Conservation (phyloP, 2,797 vertebrate genomes). For the Lagocephalus sceleratus region DNA sequence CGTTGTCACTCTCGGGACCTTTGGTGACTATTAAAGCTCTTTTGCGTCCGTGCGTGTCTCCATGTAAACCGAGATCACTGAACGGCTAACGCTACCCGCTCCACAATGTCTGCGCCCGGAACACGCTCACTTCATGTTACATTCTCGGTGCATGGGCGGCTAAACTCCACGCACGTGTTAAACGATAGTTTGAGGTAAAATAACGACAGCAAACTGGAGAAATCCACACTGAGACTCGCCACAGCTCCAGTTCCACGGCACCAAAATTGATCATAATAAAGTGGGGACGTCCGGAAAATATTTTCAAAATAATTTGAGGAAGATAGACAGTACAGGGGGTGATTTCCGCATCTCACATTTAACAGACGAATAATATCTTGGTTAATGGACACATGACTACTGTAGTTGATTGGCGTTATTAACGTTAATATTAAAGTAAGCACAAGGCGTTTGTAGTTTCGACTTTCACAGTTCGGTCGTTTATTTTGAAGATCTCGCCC, state of each 20-base stretch:
- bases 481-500: not conserved
- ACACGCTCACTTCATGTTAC: not conserved
- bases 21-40: not conserved
- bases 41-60: conserved; percentile 8
- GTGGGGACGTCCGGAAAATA: not conserved
- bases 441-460: too few relatives aligned
- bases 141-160: not conserved
- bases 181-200: too few relatives aligned
- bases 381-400: not conserved
- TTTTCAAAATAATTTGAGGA: not conserved
- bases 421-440: too few relatives aligned
- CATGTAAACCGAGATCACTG: conserved; percentile 38
- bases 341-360: not conserved
- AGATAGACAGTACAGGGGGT: fast-evolving
- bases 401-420: too few relatives aligned
- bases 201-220: not conserved
- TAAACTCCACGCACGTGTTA: too few relatives aligned
- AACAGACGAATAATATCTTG: too few relatives aligned
- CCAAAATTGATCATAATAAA: fast-evolving
- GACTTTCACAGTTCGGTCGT: too few relatives aligned
- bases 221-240: conserved; percentile 29
- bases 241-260: not conserved
- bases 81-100: conserved; percentile 5
- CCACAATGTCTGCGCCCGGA: not conserved
- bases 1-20: not conserved